phyloP scores from a whole-genome alignment of 2,888 invertebrate species.

The Megalurothrips usitatus region DNA sequence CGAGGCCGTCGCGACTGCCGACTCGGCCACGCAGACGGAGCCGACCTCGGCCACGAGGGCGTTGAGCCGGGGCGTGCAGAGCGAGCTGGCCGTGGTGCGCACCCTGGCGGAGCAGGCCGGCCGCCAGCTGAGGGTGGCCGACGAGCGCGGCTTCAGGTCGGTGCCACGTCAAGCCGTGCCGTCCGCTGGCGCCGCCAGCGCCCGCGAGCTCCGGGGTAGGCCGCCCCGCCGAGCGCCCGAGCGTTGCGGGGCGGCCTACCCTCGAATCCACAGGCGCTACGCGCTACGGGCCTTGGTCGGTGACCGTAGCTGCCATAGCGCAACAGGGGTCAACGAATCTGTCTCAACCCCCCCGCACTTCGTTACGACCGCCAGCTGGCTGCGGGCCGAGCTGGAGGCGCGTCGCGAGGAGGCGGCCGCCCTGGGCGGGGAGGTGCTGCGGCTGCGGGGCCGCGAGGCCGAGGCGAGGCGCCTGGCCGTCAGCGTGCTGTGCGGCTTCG shows the following conservation, averaged over 20 bases:
- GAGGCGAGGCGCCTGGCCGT: neutral
- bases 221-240: neutral
- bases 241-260: neutral
- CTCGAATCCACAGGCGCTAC: neutral
- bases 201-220: no score
- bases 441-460: neutral
- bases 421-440: conserved; percentile 5
- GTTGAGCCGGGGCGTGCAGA: neutral
- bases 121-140: neutral
- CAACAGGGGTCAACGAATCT: no score
- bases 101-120: neutral
- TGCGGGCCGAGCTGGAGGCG: neutral
- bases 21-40: neutral
- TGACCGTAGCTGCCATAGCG: neutral
- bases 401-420: neutral
- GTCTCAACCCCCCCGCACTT: neutral
- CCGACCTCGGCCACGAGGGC: neutral
- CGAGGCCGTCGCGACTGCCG: neutral
- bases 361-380: neutral
- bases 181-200: no score
- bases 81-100: neutral
- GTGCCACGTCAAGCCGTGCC: neutral
- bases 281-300: no score
- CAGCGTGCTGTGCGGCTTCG: conserved; percentile 14
- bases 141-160: neutral